Evolutionary conservation across 2,113 vertebrate species (phyloP), one percentile per base, ranked within the genome.

Genomic region (Prinia subflava): DNA sequence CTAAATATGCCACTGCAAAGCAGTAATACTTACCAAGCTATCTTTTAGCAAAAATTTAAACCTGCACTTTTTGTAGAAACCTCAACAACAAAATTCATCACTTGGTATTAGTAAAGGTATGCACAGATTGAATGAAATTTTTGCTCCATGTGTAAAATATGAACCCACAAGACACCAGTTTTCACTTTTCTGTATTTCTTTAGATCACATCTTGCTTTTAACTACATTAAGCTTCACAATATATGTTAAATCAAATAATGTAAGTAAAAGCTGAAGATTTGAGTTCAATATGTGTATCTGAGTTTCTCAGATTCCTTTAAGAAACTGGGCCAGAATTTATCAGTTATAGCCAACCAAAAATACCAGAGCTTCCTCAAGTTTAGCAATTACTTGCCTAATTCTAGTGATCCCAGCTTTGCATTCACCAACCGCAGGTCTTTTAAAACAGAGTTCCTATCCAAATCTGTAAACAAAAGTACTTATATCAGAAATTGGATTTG

Each of bases 391-490:
- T 94, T 97, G 98, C 98, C 98, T 87, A 98, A 86, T 84, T 98
- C 98, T 59, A 98, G 95, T 3, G 98, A 98, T 80, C 96, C 97
- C 5, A 97, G 94, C 89, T 97, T 98, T 37, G 98, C 97, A 24
- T 88, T 97, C 56, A 87, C 96, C 39, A 95, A 31, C 44, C 90
- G 98, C 17, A 98, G 87, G 67, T 98, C 98, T 94, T 97, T 98
- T 81, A 97, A 82, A 82, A 95, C 87, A 10, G 91, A 83, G 27
- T 81, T 96, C 81, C 90, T 97, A 89, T 97, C 96, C 97, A 94
- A 95, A 97, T 88, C 98, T 98, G 93, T 33, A 76, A 91, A 81
- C 2, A 80, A 79, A 85, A 81, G 20, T 23, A 67, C 31, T 78
- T 42, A 2, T 46, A 78, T 71, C 25, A 89, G 55, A 94, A 90